Base-by-base conservation (phyloP, 2,113 vertebrate species). In the Misgurnus mizolepis region DNA sequence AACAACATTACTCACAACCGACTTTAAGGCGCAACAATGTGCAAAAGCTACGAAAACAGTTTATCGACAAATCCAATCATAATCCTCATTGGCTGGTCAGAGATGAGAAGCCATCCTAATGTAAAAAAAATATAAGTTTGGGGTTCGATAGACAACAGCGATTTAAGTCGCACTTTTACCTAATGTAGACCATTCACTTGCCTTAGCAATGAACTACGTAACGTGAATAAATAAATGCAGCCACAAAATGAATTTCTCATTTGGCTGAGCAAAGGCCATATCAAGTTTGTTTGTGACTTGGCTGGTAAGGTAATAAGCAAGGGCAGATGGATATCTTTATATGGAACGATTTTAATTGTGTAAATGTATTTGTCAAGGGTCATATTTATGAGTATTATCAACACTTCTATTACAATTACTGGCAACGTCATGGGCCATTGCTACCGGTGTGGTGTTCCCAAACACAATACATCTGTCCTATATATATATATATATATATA, bases 401-500 rank as follows among this genome's bases (percentile, higher is more conserved):
- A 67, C 67, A 67, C 53, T 66, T 80, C 56, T 55, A 78, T 67
- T 60, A 41, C 78, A 67, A 84, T 78, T 67, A 78, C 68, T 1
- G 5, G 14, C 50, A 77, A 72, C 47, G 67, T 41, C 67, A 81
- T 55, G 27, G 73, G 61, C 68, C 74, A 73, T 73, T 78, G 61
- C 79, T 45, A 62, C 45, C 71, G 61, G 79, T 67, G 53, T 41
- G 72, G 69, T 78, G 49, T 43, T 9, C 50, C 67, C 50, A 74
- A 75, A 81, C 79, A 67, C 65, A 49, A 81, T 61, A 50, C 34
- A 58, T 73, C 79, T 78, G 83, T 81, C 68, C 62, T 81, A 34
- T 81, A 74, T n/a, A n/a, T n/a, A n/a, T n/a, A n/a, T n/a, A n/a
- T 81, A 34, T 81, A 74, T 78, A 64, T 81, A 78, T 73, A 68